Conservation (phyloP, 2,797 vertebrate species). For the Pseudomugil gertrudae region DNA sequence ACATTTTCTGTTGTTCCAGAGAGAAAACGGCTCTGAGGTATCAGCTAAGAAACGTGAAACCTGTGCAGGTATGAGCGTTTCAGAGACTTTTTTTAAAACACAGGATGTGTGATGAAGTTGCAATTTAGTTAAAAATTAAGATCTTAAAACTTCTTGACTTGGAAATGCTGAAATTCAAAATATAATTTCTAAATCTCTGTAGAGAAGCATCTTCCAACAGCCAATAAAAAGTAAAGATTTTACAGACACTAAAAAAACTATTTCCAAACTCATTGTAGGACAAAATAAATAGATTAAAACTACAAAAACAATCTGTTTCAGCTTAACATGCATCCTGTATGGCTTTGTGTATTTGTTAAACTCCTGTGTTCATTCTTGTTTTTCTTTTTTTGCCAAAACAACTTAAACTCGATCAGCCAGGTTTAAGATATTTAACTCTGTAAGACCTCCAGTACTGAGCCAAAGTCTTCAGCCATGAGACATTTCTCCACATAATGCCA, state of each 20-base stretch:
- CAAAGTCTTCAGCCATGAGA: not conserved
- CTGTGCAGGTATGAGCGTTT: too few species aligned
- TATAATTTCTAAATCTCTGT: not conserved
- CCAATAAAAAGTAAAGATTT: slow-evolving; percentile 4
- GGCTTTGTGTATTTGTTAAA: too few species aligned
- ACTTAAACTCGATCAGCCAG: not conserved
- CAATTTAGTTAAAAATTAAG: not conserved
- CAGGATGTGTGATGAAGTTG: not conserved
- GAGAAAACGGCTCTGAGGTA: not conserved
- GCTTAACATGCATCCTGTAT: not conserved
- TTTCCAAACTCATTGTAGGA: not conserved
- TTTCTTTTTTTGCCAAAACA: not conserved
- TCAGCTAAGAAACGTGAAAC: not conserved
- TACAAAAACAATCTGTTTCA: not conserved
- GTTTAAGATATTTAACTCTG: not conserved
- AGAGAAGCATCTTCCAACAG: not conserved
- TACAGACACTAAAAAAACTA: too few species aligned
- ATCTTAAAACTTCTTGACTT: not conserved
- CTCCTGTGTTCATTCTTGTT: too few species aligned
- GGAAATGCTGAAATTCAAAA: not conserved
- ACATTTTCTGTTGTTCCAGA: not conserved
- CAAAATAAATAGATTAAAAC: not conserved
- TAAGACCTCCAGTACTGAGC: not conserved
- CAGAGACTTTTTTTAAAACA: not conserved
- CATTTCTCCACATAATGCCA: not conserved